Evolutionary conservation across 2,888 invertebrate genomes (phyloP).

Genomic region (Agrochola litura): DNA sequence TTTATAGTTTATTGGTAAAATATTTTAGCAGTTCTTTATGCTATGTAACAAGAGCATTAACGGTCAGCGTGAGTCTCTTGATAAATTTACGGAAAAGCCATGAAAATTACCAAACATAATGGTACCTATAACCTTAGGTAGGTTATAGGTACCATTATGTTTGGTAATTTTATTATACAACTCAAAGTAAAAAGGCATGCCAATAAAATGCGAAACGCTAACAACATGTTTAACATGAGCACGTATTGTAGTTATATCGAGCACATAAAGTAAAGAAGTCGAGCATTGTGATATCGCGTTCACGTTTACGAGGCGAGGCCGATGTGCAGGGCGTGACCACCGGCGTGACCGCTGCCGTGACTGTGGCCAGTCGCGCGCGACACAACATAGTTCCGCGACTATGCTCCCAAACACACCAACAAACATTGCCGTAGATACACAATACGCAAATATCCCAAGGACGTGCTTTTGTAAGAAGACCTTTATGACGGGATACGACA

Average conservation of each 20-base stretch:
- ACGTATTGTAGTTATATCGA: conserved; percentile 59
- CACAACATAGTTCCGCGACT: conserved; percentile 75
- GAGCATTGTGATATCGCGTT: conserved; percentile 80
- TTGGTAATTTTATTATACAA: background rate
- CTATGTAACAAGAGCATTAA: background rate
- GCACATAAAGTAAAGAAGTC: conserved; percentile 78
- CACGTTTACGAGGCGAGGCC: conserved; percentile 86
- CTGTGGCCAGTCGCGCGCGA: conserved; percentile 76
- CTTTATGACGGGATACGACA: conserved; percentile 28
- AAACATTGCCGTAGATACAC: conserved; percentile 60
- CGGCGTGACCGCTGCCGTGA: conserved; percentile 79
- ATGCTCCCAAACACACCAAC: conserved; percentile 66
- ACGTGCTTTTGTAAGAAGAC: conserved; percentile 49
- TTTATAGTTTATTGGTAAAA: background rate
- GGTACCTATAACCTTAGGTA: background rate
- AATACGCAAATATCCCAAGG: conserved; percentile 65
- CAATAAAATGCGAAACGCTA: conserved; percentile 44
- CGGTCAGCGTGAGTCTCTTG: background rate
- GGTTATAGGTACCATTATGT: too few relatives aligned
- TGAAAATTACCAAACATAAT: background rate
- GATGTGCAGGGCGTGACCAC: conserved; percentile 82
- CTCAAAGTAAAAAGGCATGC: conserved; percentile 14
- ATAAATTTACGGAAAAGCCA: background rate
- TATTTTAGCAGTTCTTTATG: background rate
- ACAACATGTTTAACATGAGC: conserved; percentile 54